Conservation (phyloP, 2,888 invertebrate genomes). For the Arctia plantaginis region DNA sequence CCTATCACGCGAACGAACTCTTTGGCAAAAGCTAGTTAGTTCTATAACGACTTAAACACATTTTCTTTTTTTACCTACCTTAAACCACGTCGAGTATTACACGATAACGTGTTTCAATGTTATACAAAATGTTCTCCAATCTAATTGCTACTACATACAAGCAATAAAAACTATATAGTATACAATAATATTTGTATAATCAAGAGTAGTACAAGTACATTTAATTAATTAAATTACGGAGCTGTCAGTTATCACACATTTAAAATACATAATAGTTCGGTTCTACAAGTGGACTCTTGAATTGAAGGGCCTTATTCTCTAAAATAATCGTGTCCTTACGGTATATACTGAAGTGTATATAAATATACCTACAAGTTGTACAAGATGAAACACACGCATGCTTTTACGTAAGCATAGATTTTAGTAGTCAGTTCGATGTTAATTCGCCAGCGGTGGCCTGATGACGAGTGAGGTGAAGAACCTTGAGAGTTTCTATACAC, state of each 20-base stretch:
- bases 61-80: not conserved
- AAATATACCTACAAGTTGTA: not conserved
- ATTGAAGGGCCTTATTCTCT: not conserved
- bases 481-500: too few species aligned
- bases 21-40: too few species aligned
- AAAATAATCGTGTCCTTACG: not conserved
- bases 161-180: not conserved
- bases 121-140: not conserved
- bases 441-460: too few species aligned
- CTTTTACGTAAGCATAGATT: too few species aligned
- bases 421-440: too few species aligned
- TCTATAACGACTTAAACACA: not conserved
- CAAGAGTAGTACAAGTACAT: not conserved
- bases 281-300: not conserved
- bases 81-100: not conserved
- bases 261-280: not conserved
- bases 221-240: not conserved
- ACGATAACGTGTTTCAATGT: not conserved
- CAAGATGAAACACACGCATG: not conserved
- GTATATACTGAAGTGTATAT: too few species aligned
- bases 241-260: not conserved
- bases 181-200: not conserved
- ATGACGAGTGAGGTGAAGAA: too few species aligned
- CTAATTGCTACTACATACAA: not conserved
- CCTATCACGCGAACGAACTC: too few species aligned